A percentile compares a stretch with the other conserved stretches of the same genome.
These are phyloP conservation scores for Sarcophaga carnaria DNA, from an alignment of 2,888 invertebrate genomes.

Conservation along the genomic window DNA sequence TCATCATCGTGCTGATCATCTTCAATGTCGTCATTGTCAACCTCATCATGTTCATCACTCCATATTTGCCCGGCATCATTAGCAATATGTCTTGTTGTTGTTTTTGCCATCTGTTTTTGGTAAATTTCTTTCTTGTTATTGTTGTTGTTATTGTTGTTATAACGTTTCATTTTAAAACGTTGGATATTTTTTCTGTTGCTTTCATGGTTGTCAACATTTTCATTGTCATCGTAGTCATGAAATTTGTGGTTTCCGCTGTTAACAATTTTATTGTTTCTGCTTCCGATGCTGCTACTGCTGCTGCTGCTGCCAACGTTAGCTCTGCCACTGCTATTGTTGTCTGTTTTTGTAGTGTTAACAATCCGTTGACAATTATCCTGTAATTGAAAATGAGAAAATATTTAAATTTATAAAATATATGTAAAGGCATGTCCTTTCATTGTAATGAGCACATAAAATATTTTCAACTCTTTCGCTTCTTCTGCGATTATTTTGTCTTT, in stretches of 20 bases:
- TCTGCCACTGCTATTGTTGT: slow-evolving; percentile 8
- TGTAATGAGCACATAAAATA: slow-evolving; percentile 22
- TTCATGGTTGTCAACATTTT: slow-evolving; percentile 44
- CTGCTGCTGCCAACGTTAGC: neutral
- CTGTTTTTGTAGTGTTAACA: slow-evolving; percentile 58
- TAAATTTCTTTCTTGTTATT: slow-evolving; percentile 60
- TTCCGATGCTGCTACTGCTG: slow-evolving; percentile 10
- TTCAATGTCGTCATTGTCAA: neutral
- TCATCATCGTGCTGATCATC: slow-evolving; percentile 16
- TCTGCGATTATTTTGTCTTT: too few relatives aligned
- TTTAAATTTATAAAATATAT: slow-evolving; percentile 47
- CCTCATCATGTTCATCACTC: neutral
- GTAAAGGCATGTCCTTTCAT: slow-evolving; percentile 6
- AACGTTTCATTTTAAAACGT: slow-evolving; percentile 35
- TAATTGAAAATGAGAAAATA: slow-evolving; percentile 66
- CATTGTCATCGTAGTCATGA: slow-evolving; percentile 60
- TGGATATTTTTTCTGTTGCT: slow-evolving; percentile 32
- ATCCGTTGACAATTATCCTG: slow-evolving; percentile 64
- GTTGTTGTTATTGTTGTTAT: slow-evolving; percentile 58
- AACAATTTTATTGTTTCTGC: slow-evolving; percentile 8
- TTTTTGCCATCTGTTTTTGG: slow-evolving; percentile 34
- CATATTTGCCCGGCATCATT: slow-evolving; percentile 22
- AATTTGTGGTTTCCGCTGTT: slow-evolving; percentile 6
- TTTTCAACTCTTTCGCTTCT: neutral
- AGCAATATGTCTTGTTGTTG: slow-evolving; percentile 31